Base-by-base conservation (phyloP, 2,888 invertebrate genomes). In the Drosophila nr. perissopoda region DNA sequence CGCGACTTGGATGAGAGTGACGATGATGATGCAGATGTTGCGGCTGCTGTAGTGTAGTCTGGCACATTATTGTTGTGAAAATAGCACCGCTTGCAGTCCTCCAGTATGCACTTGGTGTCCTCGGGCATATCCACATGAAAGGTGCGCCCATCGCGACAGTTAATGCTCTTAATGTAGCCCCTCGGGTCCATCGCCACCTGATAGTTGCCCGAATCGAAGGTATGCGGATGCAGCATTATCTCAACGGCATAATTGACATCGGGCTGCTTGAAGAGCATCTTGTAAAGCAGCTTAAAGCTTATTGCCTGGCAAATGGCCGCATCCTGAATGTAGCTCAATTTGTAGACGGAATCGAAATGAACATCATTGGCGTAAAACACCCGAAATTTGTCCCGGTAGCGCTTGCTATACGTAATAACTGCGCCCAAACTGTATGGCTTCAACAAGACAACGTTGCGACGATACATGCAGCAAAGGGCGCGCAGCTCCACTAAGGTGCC, bases 221-320 rank as follows among this genome's bases (percentile, higher is more conserved):
- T 81, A n/a, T 83, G 81, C 27, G 95, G 94, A 80, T 96, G 95
- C 29, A 97, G 93, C 96, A 97, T 97, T 92, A 95, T 95, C 72
- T 96, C 95, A 48, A 97, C 96, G 25, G 97, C 96, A 88, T 95
- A 95, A 25, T 95, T 94, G 40, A 97, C 94, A 85, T 96, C 96
- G 76, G 95, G 94, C 87, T 98, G 94, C 87, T 96, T 94, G 91
- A 97, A 98, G 3, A 98, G 96, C 70, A 95, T 94, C 91, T 96
- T 96, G 92, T 98, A 98, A 18, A 98, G 94, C 69, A 96, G 93
- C 93, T 97, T 96, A 92, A 98, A 98, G 45, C 97, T 95, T 75
- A 98, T 93, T 34, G 98, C 97, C 94, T 98, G 98, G 90, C 97
- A 97, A 92, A 96, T 96, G 38, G 97, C 97, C 58, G 97, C 96